Conservation (phyloP, 2,888 invertebrate genomes). For the Diogma glabrata region DNA sequence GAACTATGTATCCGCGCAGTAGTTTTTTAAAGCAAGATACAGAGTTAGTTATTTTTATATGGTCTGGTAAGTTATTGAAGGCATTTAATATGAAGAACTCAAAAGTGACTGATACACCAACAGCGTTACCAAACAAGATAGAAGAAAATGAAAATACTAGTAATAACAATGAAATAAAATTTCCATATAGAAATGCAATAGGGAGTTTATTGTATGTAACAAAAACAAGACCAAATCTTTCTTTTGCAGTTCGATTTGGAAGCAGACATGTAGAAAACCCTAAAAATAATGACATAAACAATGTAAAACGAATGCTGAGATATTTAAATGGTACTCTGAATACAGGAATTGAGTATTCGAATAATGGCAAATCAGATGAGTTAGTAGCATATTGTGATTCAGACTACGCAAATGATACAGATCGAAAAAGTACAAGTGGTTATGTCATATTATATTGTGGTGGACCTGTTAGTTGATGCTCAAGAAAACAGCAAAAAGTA, state of each 20-base stretch:
- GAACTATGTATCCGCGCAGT: too few relatives aligned
- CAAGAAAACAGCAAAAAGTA: conserved; percentile 15
- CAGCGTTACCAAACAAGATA: not conserved
- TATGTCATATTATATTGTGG: conserved; percentile 13
- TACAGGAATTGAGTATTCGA: not conserved
- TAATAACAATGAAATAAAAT: not conserved
- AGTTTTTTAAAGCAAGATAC: too few relatives aligned
- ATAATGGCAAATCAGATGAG: not conserved
- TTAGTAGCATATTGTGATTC: not conserved
- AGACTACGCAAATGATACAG: conserved; percentile 10
- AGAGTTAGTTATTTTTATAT: too few relatives aligned
- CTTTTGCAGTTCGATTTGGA: not conserved
- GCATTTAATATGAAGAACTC: not conserved
- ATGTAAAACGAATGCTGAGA: not conserved
- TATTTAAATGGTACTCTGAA: not conserved
- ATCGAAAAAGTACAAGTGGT: conserved; percentile 17
- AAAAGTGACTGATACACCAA: not conserved
- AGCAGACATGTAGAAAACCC: not conserved
- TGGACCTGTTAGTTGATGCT: conserved; percentile 14
- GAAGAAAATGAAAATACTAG: not conserved
- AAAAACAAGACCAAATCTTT: not conserved
- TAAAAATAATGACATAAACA: not conserved
- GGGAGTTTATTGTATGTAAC: not conserved
- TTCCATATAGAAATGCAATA: not conserved
- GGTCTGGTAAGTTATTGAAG: too few relatives aligned